Conservation (phyloP, 2,113 vertebrate genomes). For the Phocoena sinus region DNA sequence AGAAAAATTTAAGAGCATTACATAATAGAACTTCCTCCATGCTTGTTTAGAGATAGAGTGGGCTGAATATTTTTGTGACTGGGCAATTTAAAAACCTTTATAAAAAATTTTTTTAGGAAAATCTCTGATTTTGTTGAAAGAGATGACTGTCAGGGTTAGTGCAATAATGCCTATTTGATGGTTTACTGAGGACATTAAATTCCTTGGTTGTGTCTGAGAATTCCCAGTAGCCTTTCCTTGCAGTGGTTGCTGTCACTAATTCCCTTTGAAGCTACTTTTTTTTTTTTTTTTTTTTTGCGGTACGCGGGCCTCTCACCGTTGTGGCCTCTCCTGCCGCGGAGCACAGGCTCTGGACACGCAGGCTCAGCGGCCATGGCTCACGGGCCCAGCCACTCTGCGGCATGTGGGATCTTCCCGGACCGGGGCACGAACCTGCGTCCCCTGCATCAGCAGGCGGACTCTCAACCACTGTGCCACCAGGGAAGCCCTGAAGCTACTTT, state of each 20-base stretch:
- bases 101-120: neutral
- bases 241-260: neutral
- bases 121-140: neutral
- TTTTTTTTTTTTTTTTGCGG: too few relatives aligned
- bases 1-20: neutral
- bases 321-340: too few relatives aligned
- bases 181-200: conserved; percentile 57
- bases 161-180: conserved; percentile 55
- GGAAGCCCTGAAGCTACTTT: neutral
- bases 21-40: neutral
- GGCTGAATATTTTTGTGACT: neutral
- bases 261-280: neutral
- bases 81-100: neutral
- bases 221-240: conserved; percentile 2
- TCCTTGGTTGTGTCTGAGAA: conserved; percentile 70
- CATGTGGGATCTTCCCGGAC: too few relatives aligned
- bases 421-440: too few relatives aligned
- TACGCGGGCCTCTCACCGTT: too few relatives aligned
- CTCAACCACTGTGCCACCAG: too few relatives aligned
- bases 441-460: too few relatives aligned
- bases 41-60: neutral
- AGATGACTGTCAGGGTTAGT: neutral
- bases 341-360: too few relatives aligned
- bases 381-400: too few relatives aligned
- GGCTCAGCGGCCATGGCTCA: too few relatives aligned